phyloP scores from a whole-genome alignment of 2,113 vertebrate genomes.

The Orthonyx spaldingii region DNA sequence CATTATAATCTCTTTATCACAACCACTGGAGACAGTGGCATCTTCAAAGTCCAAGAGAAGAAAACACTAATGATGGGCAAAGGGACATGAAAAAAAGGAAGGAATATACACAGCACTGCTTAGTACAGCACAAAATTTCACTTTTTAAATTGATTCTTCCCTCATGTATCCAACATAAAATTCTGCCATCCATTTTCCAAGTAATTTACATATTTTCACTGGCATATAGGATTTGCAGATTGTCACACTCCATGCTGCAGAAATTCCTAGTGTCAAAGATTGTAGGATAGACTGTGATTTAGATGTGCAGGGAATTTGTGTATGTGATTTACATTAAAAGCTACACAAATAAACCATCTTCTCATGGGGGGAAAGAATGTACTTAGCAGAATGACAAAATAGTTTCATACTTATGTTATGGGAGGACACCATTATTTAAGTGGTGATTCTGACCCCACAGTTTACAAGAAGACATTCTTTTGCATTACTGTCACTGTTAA shows the following conservation, averaged over 20 bases:
- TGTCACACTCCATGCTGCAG: not conserved
- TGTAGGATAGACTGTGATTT: not conserved
- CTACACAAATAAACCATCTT: not conserved
- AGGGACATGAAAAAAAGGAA: not conserved
- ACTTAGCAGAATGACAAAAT: not conserved
- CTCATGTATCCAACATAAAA: rapidly evolving
- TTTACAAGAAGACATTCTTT: not conserved
- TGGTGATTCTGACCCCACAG: not conserved
- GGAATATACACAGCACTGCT: rapidly evolving
- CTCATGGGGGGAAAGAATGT: not conserved
- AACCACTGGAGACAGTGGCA: not conserved
- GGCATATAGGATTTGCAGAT: not conserved
- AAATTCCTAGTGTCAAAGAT: not conserved
- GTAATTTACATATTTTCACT: not conserved
- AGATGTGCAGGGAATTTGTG: not conserved
- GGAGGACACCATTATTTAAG: not conserved
- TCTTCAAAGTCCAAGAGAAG: not conserved
- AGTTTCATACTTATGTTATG: slow-evolving; percentile 3
- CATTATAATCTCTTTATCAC: not conserved
- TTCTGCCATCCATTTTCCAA: not conserved
- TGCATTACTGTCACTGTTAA: not conserved
- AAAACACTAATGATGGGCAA: not conserved
- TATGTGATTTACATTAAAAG: not conserved
- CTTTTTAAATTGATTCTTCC: not conserved
- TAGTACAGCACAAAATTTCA: rapidly evolving